phyloP scores from a whole-genome alignment of 2,888 invertebrate genomes.

The Stenchaetothrips biformis region DNA sequence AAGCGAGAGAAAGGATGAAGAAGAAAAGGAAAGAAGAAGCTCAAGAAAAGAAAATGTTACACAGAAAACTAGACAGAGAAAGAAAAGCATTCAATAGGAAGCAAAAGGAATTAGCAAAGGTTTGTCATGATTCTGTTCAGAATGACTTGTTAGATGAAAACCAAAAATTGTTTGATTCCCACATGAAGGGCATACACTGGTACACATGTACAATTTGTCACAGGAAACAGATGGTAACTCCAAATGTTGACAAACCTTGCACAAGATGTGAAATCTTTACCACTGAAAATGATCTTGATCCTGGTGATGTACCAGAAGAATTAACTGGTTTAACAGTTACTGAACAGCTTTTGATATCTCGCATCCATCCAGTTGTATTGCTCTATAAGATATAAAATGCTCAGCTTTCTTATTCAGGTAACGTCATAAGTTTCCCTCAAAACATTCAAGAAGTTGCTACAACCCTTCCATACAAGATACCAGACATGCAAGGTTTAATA shows the following conservation, averaged over 20 bases:
- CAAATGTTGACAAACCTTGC: neutral
- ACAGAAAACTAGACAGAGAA: too few species aligned
- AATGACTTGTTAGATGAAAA: too few species aligned
- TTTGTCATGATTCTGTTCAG: too few species aligned
- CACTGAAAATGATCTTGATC: neutral
- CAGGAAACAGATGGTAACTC: neutral
- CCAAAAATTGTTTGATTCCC: too few species aligned
- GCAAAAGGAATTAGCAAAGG: too few species aligned
- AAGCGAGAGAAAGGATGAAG: too few species aligned
- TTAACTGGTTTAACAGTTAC: constrained; percentile 22
- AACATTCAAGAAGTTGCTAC: constrained; percentile 26
- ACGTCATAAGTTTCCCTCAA: constrained; percentile 31
- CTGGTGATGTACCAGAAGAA: constrained; percentile 1
- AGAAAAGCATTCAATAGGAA: too few species aligned
- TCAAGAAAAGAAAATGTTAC: too few species aligned
- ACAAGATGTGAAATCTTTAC: neutral
- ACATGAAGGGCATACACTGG: too few species aligned
- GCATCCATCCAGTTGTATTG: constrained; percentile 30
- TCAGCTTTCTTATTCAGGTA: constrained; percentile 29
- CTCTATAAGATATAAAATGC: constrained; percentile 28
- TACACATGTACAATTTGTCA: neutral
- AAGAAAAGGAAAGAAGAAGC: too few species aligned
- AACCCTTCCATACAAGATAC: neutral
- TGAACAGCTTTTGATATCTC: constrained; percentile 29
- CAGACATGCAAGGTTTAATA: constrained; percentile 25